Conservation (phyloP, 2,113 vertebrate species). For the Anas platyrhynchos region DNA sequence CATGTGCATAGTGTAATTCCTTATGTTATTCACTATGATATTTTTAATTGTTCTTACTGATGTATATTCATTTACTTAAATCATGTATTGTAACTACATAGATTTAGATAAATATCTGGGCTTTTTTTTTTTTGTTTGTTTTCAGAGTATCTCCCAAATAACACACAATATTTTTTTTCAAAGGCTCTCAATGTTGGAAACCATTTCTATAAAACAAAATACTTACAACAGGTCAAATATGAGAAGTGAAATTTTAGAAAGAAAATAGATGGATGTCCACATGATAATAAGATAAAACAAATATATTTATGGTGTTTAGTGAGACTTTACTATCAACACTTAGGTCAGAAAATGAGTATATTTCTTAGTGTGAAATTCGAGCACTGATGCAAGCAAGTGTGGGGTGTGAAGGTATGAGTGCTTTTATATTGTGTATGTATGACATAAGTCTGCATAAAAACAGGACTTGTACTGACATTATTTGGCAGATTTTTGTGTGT, state of each 20-base stretch:
- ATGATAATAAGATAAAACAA: neutral
- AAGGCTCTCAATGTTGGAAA: neutral
- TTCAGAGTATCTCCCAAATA: neutral
- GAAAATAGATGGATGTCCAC: neutral
- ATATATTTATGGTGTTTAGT: neutral
- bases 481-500: neutral
- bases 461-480: fast-evolving
- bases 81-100: neutral
- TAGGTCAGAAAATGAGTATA: neutral
- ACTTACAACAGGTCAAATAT: fast-evolving
- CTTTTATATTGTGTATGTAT: neutral
- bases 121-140: neutral
- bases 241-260: neutral
- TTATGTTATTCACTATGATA: neutral
- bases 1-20: neutral
- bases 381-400: neutral
- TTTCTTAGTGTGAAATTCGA: neutral
- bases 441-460: neutral
- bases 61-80: neutral
- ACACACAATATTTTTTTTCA: neutral
- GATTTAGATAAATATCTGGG: neutral
- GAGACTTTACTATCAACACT: neutral
- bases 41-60: neutral
- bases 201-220: neutral
- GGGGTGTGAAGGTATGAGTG: neutral